Percentiles rank a stretch among this genome's conserved stretches.
Evolutionary conservation across 2,113 vertebrate genomes (phyloP).

Genomic region (Orientallactaga bullata): DNA sequence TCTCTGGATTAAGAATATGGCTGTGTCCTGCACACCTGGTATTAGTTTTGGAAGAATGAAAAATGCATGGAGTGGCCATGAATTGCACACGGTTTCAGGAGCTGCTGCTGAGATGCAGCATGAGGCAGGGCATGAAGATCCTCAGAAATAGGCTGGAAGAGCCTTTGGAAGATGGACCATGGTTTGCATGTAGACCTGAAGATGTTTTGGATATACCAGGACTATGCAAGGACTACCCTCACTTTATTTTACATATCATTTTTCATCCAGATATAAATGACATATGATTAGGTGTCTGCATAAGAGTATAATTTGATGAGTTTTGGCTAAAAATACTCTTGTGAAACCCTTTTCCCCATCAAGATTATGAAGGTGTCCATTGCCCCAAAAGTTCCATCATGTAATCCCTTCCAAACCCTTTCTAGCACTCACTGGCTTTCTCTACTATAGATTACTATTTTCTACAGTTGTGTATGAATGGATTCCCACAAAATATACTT

Average conservation of each 20-base stretch:
- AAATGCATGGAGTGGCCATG: too few relatives aligned
- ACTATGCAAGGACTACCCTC: too few relatives aligned
- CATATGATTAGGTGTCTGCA: background rate
- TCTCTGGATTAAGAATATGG: too few relatives aligned
- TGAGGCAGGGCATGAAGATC: too few relatives aligned
- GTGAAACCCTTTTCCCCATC: background rate
- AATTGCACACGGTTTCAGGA: too few relatives aligned
- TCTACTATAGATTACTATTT: background rate
- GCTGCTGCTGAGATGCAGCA: too few relatives aligned
- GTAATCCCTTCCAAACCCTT: background rate
- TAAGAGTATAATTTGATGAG: background rate
- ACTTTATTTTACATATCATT: background rate
- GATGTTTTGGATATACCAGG: too few relatives aligned
- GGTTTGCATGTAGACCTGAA: too few relatives aligned
- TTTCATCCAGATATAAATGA: background rate
- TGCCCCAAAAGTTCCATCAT: background rate
- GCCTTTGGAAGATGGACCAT: too few relatives aligned
- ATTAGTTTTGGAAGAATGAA: too few relatives aligned
- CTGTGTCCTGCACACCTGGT: too few relatives aligned
- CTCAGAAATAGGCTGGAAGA: too few relatives aligned
- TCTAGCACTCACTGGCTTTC: background rate
- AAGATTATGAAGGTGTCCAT: background rate
- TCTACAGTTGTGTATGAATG: background rate
- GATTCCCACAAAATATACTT: background rate
- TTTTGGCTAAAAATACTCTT: background rate